These are phyloP conservation scores for Eilema depressum DNA, from an alignment of 2,888 invertebrate genomes.

Conservation along the genomic window DNA sequence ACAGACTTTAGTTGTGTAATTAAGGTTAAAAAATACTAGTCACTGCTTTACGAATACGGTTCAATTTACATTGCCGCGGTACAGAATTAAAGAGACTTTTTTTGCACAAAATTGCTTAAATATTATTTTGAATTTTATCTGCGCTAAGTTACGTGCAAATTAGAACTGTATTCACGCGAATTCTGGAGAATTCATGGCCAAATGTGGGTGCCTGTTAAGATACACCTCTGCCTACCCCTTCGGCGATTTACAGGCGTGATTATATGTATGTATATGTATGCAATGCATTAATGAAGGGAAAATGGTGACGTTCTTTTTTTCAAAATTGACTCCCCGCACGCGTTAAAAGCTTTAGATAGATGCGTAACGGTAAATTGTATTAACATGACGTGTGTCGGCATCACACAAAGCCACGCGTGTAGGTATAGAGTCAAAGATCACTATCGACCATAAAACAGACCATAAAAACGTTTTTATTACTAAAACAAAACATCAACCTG, in stretches of 20 bases:
- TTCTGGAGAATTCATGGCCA: background rate
- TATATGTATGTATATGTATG: too few species aligned
- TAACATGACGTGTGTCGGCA: slow-evolving; percentile 17
- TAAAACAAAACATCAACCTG: slow-evolving; percentile 21
- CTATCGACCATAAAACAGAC: slow-evolving; percentile 23
- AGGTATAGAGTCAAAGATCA: slow-evolving; percentile 21
- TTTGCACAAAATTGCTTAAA: background rate
- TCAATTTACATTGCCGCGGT: background rate
- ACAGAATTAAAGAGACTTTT: background rate
- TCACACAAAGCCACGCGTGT: slow-evolving; percentile 16
- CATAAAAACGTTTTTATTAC: slow-evolving; percentile 23
- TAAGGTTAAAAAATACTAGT: slow-evolving; percentile 3
- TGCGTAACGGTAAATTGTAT: slow-evolving; percentile 18
- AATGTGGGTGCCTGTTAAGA: too few species aligned
- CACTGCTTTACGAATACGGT: background rate
- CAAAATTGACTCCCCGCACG: background rate
- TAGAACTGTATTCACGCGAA: background rate
- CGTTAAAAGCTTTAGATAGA: background rate
- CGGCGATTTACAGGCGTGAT: too few species aligned
- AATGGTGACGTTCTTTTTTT: background rate
- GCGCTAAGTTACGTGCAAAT: background rate
- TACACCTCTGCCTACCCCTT: too few species aligned
- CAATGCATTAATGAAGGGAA: background rate
- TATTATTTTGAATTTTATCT: background rate
- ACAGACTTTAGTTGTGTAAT: background rate